Evolutionary conservation across 30 jellyfish, hydroid and myxozoan species (phyloP).

Genomic region (Hydra vulgaris): DNA sequence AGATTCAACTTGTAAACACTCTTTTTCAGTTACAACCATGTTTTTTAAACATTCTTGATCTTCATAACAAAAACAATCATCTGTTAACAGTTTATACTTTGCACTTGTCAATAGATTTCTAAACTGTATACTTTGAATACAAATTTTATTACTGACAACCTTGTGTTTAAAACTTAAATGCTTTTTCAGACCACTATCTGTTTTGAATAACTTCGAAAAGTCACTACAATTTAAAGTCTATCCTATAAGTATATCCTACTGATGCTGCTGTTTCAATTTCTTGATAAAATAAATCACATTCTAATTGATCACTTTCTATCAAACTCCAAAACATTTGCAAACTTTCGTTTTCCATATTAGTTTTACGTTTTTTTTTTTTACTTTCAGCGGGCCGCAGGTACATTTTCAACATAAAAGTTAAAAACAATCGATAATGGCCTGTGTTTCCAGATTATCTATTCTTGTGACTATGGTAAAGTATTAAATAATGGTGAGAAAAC

Average conservation of each 20-base stretch:
- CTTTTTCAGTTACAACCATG: not conserved
- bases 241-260: not conserved
- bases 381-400: not conserved
- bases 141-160: not conserved
- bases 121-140: not conserved
- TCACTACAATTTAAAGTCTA: not conserved
- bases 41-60: not conserved
- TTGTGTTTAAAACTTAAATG: not conserved
- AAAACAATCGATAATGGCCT: not conserved
- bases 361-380: not conserved
- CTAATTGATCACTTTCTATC: not conserved
- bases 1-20: not conserved
- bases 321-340: not conserved
- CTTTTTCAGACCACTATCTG: not conserved
- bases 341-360: not conserved
- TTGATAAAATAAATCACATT: not conserved
- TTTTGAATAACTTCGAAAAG: not conserved
- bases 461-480: not conserved
- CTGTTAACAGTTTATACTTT: not conserved
- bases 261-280: not conserved
- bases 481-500: too few relatives aligned
- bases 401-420: not conserved
- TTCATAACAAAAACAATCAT: not conserved
- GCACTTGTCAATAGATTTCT: not conserved
- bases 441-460: not conserved